Conservation (phyloP, 2,888 invertebrate genomes). For the Proisotoma minuta region DNA sequence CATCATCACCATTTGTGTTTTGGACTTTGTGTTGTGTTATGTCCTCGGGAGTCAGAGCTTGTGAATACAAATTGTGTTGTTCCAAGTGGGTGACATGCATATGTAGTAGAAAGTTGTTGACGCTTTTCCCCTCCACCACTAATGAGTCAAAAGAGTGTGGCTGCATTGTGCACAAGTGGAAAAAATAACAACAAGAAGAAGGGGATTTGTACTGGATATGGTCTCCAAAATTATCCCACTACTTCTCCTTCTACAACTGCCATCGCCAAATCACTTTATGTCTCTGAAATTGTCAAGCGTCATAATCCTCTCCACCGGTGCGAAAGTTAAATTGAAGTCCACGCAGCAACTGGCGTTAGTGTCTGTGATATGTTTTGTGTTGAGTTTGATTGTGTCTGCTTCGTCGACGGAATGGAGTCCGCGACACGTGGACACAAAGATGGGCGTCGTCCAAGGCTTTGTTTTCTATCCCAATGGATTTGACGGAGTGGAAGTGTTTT, state of each 20-base stretch:
- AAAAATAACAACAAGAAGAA: too few relatives aligned
- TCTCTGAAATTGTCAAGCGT: not conserved
- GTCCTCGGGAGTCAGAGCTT: too few relatives aligned
- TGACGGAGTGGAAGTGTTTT: conserved; percentile 31
- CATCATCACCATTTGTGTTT: too few relatives aligned
- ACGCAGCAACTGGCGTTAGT: too few relatives aligned
- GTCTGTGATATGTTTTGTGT: not conserved
- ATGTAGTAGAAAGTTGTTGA: too few relatives aligned
- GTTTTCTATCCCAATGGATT: conserved; percentile 33
- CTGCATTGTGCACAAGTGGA: too few relatives aligned
- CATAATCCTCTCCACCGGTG: not conserved
- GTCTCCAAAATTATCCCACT: conserved; percentile 21
- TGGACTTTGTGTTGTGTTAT: too few relatives aligned
- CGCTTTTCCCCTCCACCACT: not conserved
- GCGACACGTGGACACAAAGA: conserved; percentile 32
- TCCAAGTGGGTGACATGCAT: too few relatives aligned
- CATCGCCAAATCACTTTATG: not conserved
- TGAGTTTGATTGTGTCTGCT: not conserved
- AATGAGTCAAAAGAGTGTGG: too few relatives aligned
- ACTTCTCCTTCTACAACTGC: not conserved
- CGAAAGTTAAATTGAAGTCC: too few relatives aligned
- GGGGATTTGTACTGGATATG: conserved; percentile 14
- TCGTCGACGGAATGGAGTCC: conserved; percentile 24
- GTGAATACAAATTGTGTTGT: too few relatives aligned
- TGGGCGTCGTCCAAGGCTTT: conserved; percentile 33